phyloP scores from a whole-genome alignment of 30 jellyfish, hydroid and myxozoan genomes.

The Hydractinia echinata region DNA sequence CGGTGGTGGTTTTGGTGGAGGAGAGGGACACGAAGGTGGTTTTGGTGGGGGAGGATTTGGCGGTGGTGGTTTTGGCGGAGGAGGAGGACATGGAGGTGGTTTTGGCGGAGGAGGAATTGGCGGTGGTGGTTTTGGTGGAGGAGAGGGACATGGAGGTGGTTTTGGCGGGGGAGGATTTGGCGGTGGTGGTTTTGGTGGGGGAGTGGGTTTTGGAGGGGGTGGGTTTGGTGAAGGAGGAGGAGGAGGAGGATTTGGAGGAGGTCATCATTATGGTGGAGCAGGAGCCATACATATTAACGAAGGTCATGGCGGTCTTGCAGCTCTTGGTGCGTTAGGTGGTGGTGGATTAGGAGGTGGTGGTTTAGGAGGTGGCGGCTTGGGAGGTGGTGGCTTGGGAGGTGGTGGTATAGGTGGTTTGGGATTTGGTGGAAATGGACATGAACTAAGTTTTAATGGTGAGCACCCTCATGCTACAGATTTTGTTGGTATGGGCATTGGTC shows the following conservation, averaged over 20 bases:
- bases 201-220: background rate
- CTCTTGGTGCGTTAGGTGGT: background rate
- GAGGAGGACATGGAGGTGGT: conserved; percentile 17
- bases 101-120: background rate
- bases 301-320: background rate
- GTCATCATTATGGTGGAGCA: background rate
- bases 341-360: conserved; percentile 21
- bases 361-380: background rate
- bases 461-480: background rate
- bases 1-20: background rate
- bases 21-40: background rate
- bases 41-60: background rate
- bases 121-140: background rate
- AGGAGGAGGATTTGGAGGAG: conserved; percentile 8
- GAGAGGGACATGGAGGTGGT: background rate
- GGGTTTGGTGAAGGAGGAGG: conserved; percentile 4
- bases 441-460: background rate
- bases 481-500: background rate
- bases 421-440: conserved; percentile 13
- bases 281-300: background rate
- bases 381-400: conserved; percentile 1
- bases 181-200: background rate
- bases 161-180: background rate
- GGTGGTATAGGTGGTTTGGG: conserved; percentile 8
- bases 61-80: background rate